Evolutionary conservation across 2,797 vertebrate genomes (phyloP).

Genomic region (Gymnopithys bicolor): DNA sequence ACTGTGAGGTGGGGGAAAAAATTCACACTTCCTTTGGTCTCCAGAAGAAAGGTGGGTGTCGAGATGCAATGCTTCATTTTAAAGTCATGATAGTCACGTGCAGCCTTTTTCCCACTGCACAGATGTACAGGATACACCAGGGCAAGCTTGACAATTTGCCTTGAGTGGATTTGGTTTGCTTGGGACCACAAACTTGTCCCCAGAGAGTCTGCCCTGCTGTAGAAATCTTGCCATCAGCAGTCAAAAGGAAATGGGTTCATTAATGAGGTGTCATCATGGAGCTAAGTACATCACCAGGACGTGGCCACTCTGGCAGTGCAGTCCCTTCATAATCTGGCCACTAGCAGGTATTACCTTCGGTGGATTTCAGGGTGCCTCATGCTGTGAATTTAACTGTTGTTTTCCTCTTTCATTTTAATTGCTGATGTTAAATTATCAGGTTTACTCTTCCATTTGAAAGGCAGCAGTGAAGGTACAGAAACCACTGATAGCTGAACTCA

Average conservation of each 20-base stretch:
- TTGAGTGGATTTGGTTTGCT: neutral
- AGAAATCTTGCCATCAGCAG: neutral
- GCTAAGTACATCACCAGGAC: neutral
- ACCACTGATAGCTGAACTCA: neutral
- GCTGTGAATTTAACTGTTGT: neutral
- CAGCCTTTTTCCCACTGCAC: neutral
- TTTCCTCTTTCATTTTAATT: neutral
- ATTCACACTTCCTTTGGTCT: neutral
- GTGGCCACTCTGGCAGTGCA: rapidly evolving
- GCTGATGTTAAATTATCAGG: neutral
- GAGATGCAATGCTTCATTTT: neutral
- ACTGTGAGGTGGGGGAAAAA: neutral
- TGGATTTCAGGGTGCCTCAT: neutral
- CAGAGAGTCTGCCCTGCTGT: neutral
- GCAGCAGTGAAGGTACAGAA: neutral
- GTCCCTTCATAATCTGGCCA: neutral
- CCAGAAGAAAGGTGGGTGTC: neutral
- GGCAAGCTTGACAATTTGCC: neutral
- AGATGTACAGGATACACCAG: rapidly evolving
- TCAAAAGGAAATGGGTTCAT: neutral
- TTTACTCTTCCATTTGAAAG: neutral
- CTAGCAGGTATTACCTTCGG: neutral
- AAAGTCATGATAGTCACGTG: neutral
- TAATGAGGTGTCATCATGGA: neutral
- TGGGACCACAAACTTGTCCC: rapidly evolving